Base-by-base conservation (phyloP, 2,113 vertebrate genomes). In the Chionis minor region DNA sequence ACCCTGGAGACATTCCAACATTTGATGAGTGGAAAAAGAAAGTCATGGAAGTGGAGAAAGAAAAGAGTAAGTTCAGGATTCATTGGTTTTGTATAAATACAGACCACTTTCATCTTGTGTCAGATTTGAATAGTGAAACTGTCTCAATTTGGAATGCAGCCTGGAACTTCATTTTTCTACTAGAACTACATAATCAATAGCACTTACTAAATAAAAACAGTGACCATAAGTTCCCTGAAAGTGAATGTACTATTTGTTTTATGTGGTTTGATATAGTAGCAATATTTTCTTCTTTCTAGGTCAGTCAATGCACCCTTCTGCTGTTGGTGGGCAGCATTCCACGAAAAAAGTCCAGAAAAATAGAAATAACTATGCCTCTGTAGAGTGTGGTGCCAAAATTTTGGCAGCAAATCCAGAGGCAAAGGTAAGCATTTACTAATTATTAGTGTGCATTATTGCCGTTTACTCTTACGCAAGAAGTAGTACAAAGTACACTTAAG, bases 1-100 rank as follows among this genome's bases (percentile, higher is more conserved):
- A 99, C 28, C 98, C 98, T 80, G 98, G 97, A 92, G 99, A 99
- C 97, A 99, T 99, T 98, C 99, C 99, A 77, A 99, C 99, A 16
- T 99, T 99, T 88, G 99, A 99, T 93, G 99, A 99, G 96, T 99
- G 99, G 99, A 99, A 99, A 96, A 99, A 99, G 96, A 99, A 99
- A 96, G 99, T 99, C 92, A 99, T 99, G 99, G 99, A 99, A 98
- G 99, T 99, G 88, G 99, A 99, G 97, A 99, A 99, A 97, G 99
- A 99, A 97, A 99, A 99, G 97, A 99, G 99, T 99, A 98, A 98
- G 99, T 83, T 96, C 12, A 35, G 92, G 65, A 44, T 74, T 87
- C 45, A 61, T 84, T 74, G 26, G 28, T 56, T 88, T 38, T 65
- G 38, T n/a, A 27, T 77, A 90, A 87, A 71, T 85, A 61, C 33